Evolutionary conservation across 2,113 vertebrate genomes (phyloP).

Genomic region (Sinocyclocheilus rhinocerous): DNA sequence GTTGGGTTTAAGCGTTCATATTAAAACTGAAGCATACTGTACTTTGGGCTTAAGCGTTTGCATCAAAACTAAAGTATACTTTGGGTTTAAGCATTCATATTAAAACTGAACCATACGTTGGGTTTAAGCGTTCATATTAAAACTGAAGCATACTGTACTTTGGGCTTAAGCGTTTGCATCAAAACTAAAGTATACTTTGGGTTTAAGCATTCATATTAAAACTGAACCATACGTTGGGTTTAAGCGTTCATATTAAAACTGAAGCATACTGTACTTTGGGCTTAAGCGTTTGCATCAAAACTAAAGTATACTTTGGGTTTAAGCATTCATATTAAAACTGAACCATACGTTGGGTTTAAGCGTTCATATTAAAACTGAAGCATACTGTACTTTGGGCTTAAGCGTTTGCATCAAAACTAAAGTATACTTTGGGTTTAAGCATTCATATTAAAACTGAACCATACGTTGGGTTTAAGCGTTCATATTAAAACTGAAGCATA

Average conservation of each 20-base stretch:
- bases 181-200: neutral
- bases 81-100: neutral
- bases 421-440: neutral
- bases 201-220: neutral
- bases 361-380: neutral
- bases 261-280: neutral
- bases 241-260: too few relatives aligned
- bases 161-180: too few relatives aligned
- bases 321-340: too few relatives aligned
- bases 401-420: neutral
- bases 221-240: too few relatives aligned
- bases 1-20: neutral
- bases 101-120: neutral
- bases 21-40: neutral
- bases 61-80: neutral
- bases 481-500: too few relatives aligned
- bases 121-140: neutral
- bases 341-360: neutral
- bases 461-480: neutral
- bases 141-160: neutral
- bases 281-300: neutral
- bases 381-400: neutral
- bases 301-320: neutral
- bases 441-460: neutral
- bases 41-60: too few relatives aligned